Evolutionary conservation across 2,888 invertebrate genomes (phyloP).

Genomic region (Apeira syringaria): DNA sequence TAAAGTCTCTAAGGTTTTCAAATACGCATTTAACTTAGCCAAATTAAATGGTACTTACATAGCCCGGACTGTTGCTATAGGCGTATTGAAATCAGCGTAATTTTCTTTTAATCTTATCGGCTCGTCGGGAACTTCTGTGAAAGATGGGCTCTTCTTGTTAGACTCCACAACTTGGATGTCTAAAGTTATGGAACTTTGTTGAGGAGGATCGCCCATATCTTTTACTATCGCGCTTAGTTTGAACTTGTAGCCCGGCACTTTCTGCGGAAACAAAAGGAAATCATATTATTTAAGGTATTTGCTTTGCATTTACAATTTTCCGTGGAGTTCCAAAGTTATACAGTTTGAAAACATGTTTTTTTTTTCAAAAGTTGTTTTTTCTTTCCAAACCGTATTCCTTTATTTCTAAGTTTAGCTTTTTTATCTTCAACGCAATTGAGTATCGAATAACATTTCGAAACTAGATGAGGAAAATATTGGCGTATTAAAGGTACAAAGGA

Average conservation of each 20-base stretch:
- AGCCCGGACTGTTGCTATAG: constrained; percentile 88
- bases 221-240: constrained; percentile 89
- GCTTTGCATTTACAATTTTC: constrained; percentile 21
- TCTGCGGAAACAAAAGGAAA: constrained; percentile 67
- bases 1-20: constrained; percentile 28
- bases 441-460: no score
- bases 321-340: constrained; percentile 11
- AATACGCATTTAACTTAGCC: constrained; percentile 32
- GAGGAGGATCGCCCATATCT: constrained; percentile 88
- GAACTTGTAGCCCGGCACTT: constrained; percentile 86
- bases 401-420: no score
- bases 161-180: constrained; percentile 93
- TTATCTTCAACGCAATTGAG: no score
- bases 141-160: constrained; percentile 92
- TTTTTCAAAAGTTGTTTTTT: neutral
- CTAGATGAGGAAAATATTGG: no score
- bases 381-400: no score
- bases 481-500: no score
- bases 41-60: constrained; percentile 76
- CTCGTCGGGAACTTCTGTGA: constrained; percentile 84
- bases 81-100: constrained; percentile 87
- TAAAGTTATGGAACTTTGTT: constrained; percentile 89
- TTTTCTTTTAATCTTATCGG: constrained; percentile 89
- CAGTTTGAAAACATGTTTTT: constrained; percentile 7
- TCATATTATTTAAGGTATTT: constrained; percentile 21